Evolutionary conservation across 2,797 vertebrate genomes (phyloP).

Genomic region (Mallotus villosus): DNA sequence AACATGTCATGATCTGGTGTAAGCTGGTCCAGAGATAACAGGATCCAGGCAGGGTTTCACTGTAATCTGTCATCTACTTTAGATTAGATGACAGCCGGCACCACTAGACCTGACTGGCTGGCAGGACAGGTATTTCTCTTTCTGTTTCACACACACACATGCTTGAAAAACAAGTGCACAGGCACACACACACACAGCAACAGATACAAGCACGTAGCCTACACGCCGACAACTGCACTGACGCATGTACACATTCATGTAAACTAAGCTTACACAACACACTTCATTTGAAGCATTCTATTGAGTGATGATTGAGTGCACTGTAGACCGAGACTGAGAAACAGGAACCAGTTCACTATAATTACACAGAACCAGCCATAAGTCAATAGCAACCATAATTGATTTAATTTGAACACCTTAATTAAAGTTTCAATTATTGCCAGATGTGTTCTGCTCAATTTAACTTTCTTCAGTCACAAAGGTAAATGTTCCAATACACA

Average conservation of each 20-base stretch:
- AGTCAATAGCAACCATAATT: constrained; percentile 62
- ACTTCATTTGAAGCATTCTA: not conserved
- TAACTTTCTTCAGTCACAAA: not conserved
- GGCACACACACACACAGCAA: not conserved
- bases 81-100: constrained; percentile 56
- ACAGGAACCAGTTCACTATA: constrained; percentile 5
- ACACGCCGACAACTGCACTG: not conserved
- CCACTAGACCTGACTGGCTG: constrained; percentile 55
- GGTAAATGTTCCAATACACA: constrained; percentile 9
- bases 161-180: too few species aligned
- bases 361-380: constrained; percentile 41
- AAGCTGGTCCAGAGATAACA: constrained; percentile 52
- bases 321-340: constrained; percentile 7
- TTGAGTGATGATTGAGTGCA: not conserved
- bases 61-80: constrained; percentile 62
- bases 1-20: constrained; percentile 49
- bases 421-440: constrained; percentile 33
- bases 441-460: not conserved
- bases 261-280: not conserved
- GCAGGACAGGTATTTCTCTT: constrained; percentile 38
- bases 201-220: not conserved
- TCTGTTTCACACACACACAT: not conserved
- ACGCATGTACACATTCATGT: not conserved
- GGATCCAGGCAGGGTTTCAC: constrained; percentile 48
- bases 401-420: constrained; percentile 63